Evolutionary conservation across 2,113 vertebrate species (phyloP).

Genomic region (Indicator indicator): DNA sequence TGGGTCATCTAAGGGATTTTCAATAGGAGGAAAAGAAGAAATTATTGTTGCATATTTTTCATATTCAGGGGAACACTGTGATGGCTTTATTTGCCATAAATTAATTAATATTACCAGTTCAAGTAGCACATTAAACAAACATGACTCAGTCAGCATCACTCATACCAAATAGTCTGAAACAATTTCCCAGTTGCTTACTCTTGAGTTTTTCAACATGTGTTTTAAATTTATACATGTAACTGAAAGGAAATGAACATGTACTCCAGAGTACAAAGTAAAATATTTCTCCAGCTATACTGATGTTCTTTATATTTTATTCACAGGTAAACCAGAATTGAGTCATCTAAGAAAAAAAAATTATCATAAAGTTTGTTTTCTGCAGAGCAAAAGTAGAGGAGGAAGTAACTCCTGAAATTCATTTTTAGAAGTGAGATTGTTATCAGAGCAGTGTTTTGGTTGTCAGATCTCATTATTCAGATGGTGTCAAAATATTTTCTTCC

Average conservation of each 20-base stretch:
- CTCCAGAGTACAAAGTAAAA: not conserved
- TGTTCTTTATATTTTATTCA: not conserved
- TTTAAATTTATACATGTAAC: not conserved
- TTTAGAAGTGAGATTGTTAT: not conserved
- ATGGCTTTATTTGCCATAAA: not conserved
- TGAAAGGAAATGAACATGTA: not conserved
- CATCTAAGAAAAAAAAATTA: not conserved
- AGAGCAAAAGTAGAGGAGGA: not conserved
- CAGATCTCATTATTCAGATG: not conserved
- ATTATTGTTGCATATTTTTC: not conserved
- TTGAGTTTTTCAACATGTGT: not conserved
- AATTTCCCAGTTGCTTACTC: not conserved
- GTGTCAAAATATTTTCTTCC: not conserved
- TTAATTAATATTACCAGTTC: not conserved
- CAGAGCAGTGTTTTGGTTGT: not conserved
- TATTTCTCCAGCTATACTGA: not conserved
- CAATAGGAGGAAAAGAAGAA: not conserved
- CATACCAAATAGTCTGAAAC: not conserved
- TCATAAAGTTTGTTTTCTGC: too few species aligned
- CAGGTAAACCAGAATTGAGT: not conserved
- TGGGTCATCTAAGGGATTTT: not conserved
- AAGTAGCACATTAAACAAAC: not conserved
- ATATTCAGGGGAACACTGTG: not conserved
- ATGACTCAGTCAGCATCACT: not conserved
- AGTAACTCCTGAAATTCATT: not conserved